phyloP scores from a whole-genome alignment of 2,113 vertebrate species.

The Muntiacus muntjak region DNA sequence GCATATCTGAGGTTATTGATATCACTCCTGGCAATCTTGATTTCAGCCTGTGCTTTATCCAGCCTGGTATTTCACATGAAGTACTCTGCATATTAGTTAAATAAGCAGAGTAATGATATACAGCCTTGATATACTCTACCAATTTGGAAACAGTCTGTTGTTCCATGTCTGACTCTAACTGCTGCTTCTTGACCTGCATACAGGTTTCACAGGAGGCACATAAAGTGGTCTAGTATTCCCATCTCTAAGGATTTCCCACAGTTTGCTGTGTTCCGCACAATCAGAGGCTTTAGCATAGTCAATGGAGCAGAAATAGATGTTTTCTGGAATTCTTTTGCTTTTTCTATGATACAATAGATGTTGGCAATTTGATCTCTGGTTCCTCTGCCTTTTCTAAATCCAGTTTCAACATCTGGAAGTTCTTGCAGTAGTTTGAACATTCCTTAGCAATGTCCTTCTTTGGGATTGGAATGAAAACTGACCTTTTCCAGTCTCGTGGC shows the following conservation, averaged over 20 bases:
- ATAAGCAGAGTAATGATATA: not conserved
- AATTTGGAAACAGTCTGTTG: not conserved
- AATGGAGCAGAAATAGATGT: not conserved
- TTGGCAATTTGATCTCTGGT: not conserved
- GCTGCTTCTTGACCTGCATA: not conserved
- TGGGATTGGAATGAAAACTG: not conserved
- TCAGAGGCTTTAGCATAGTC: not conserved
- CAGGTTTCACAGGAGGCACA: not conserved
- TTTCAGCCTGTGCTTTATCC: not conserved
- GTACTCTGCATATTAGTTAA: not conserved
- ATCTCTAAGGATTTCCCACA: not conserved
- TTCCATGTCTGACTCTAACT: not conserved
- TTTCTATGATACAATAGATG: not conserved
- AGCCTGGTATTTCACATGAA: not conserved
- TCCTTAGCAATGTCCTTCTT: not conserved
- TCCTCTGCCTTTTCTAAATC: not conserved
- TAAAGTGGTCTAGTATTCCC: not conserved
- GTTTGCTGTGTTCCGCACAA: rapidly evolving
- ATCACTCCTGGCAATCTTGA: not conserved
- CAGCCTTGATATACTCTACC: not conserved
- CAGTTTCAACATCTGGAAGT: not conserved
- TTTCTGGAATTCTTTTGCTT: not conserved
- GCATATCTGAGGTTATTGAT: not conserved
- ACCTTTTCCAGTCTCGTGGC: not conserved
- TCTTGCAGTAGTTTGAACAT: not conserved